phyloP scores from a whole-genome alignment of 2,797 vertebrate genomes.

The Sebastes trivittatus region DNA sequence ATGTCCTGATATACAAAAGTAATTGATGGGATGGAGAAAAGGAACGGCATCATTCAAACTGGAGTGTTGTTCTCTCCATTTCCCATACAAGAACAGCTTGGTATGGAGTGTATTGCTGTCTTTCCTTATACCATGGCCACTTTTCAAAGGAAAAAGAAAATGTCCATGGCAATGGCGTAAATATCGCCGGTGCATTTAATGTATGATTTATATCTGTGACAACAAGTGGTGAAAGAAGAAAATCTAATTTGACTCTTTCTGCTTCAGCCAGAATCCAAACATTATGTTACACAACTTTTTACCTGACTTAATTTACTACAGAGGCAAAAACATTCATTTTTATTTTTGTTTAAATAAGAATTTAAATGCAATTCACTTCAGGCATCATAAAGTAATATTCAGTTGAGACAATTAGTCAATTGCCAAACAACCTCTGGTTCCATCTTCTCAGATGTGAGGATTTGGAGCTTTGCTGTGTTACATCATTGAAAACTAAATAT shows the following conservation, averaged over 20 bases:
- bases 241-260: not conserved
- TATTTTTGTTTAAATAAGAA: too few species aligned
- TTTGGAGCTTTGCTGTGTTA: accelerated
- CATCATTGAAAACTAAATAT: too few species aligned
- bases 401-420: not conserved
- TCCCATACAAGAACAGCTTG: too few species aligned
- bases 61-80: too few species aligned
- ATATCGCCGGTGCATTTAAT: not conserved
- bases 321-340: too few species aligned
- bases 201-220: not conserved
- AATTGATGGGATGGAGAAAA: not conserved
- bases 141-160: not conserved
- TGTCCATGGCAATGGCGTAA: too few species aligned
- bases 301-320: too few species aligned
- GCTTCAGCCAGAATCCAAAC: not conserved
- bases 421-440: not conserved
- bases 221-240: not conserved
- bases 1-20: not conserved
- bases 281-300: too few species aligned
- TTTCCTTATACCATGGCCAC: not conserved
- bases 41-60: accelerated
- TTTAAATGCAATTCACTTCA: not conserved
- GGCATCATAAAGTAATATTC: not conserved
- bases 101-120: too few species aligned
- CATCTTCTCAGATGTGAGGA: too few species aligned